These are phyloP conservation scores for Drosophila mimica DNA, from an alignment of 2,888 invertebrate genomes.

Conservation along the genomic window DNA sequence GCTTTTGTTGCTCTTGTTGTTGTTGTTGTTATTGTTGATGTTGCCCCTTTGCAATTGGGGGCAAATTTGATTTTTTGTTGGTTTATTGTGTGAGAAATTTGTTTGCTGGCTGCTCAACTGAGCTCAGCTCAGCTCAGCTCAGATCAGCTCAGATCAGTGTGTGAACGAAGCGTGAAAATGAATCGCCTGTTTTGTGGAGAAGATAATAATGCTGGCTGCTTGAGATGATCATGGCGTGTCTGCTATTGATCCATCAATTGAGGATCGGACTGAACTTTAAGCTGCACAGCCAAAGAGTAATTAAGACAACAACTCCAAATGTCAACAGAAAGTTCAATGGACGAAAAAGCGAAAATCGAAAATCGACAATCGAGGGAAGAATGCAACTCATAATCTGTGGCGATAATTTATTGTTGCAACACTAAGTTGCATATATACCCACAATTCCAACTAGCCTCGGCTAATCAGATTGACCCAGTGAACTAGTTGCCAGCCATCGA, in stretches of 20 bases:
- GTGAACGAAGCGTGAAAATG: conserved; percentile 69
- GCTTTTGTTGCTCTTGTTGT: conserved; percentile 25
- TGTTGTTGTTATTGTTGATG: conserved; percentile 4
- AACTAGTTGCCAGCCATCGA: conserved; percentile 59
- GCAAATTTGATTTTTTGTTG: conserved; percentile 32
- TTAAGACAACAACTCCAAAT: conserved; percentile 71
- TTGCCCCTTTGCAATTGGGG: conserved; percentile 37
- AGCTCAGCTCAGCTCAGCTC: neutral
- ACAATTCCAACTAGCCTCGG: conserved; percentile 30
- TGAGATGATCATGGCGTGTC: conserved; percentile 58
- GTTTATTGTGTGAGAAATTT: conserved; percentile 68
- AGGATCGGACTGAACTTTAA: conserved; percentile 64
- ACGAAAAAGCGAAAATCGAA: conserved; percentile 10
- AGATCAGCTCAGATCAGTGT: conserved; percentile 40
- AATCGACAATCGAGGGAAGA: neutral
- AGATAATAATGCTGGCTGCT: conserved; percentile 17
- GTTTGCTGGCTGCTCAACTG: conserved; percentile 10
- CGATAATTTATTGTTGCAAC: conserved; percentile 80
- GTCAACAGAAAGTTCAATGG: conserved; percentile 75
- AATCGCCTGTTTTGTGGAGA: conserved; percentile 31
- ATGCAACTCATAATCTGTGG: conserved; percentile 68
- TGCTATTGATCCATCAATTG: conserved; percentile 69
- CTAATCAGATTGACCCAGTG: conserved; percentile 79
- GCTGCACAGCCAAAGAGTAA: conserved; percentile 42
- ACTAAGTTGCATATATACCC: conserved; percentile 54